Percentiles rank a stretch among this genome's conserved stretches.
phyloP scores from a whole-genome alignment of 1,140 invertebrate species.

The Ceratitis capitata region DNA sequence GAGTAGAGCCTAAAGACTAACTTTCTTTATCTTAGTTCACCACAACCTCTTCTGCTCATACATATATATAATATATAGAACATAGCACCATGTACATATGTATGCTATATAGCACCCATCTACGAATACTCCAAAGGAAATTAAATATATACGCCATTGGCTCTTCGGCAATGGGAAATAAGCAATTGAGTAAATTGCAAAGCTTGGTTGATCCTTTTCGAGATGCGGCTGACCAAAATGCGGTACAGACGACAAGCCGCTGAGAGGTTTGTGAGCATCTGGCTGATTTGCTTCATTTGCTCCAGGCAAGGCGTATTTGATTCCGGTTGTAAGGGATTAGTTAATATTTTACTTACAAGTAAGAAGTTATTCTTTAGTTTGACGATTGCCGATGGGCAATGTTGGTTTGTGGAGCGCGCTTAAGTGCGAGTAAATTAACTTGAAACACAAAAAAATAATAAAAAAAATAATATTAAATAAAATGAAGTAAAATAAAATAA shows the following conservation, averaged over 20 bases:
- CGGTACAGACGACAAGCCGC: not conserved
- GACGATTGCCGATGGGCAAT: not conserved
- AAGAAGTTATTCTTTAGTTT: too few species aligned
- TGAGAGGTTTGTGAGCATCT: not conserved
- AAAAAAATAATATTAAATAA: too few species aligned
- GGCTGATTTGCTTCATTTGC: not conserved
- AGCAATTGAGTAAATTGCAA: not conserved
- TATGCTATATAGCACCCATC: too few species aligned
- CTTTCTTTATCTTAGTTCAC: too few species aligned
- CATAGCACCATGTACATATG: too few species aligned
- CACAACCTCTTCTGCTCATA: too few species aligned
- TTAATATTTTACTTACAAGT: not conserved
- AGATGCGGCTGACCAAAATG: constrained; percentile 17
- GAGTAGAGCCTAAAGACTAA: too few species aligned
- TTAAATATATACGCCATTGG: not conserved
- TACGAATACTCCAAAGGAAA: too few species aligned
- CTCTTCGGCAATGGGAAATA: not conserved
- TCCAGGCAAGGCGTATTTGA: not conserved
- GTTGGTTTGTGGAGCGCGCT: not conserved
- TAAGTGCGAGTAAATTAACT: not conserved
- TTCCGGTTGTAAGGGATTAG: not conserved
- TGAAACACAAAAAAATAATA: not conserved
- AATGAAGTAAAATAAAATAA: too few species aligned
- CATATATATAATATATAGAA: too few species aligned
- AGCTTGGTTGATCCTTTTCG: not conserved